A percentile compares a stretch with the other conserved stretches of the same genome.
Evolutionary conservation across 2,113 vertebrate species (phyloP).

Genomic region (Seriola quinqueradiata): DNA sequence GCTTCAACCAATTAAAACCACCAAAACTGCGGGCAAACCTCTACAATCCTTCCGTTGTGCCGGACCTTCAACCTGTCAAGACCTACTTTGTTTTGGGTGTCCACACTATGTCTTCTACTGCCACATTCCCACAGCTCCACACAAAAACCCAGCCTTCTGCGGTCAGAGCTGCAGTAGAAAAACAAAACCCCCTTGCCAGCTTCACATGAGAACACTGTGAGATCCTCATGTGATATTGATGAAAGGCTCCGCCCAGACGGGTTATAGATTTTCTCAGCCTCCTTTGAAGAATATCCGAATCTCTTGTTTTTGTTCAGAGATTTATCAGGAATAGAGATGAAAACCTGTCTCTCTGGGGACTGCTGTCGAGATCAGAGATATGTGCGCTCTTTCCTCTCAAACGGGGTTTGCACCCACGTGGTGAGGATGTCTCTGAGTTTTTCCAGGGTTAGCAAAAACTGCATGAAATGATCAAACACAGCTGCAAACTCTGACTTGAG

Average conservation of each 20-base stretch:
- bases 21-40: constrained; percentile 26
- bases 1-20: constrained; percentile 48
- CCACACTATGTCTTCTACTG: constrained; percentile 39
- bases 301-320: constrained; percentile 74
- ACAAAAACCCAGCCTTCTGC: constrained; percentile 39
- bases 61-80: constrained; percentile 56
- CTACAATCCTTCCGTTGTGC: constrained; percentile 39
- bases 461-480: constrained; percentile 68
- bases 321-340: constrained; percentile 76
- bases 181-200: constrained; percentile 55
- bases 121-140: constrained; percentile 54
- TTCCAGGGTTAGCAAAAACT: constrained; percentile 59
- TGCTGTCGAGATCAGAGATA: constrained; percentile 73
- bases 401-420: constrained; percentile 57
- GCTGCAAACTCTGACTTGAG: constrained; percentile 52
- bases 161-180: constrained; percentile 55
- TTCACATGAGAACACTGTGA: constrained; percentile 62
- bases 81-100: constrained; percentile 60
- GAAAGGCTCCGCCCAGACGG: constrained; percentile 74
- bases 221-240: constrained; percentile 82
- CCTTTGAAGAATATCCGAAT: constrained; percentile 81
- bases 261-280: constrained; percentile 75
- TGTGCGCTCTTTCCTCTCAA: constrained; percentile 51
- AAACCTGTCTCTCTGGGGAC: constrained; percentile 66
- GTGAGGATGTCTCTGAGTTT: constrained; percentile 45